Evolutionary conservation across 2,888 invertebrate species (phyloP), one percentile per base, ranked within the genome.

Genomic region (Oasisia sp.): DNA sequence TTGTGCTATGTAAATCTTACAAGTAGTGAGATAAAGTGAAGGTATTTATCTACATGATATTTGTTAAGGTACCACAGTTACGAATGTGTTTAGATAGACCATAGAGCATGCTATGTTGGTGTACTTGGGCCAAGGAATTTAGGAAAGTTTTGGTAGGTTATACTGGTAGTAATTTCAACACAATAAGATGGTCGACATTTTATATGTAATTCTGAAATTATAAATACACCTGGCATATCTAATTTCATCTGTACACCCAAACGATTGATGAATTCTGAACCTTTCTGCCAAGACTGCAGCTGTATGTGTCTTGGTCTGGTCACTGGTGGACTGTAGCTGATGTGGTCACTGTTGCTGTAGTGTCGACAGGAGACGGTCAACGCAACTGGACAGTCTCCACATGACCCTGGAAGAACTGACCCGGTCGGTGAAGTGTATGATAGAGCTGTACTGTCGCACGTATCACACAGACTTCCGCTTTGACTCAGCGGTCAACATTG

Each of bases 391-490:
- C 45, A 95, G 95, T 90, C 93, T 96, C 32, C 95, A 96, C 92
- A 93, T 97, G 97, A 95, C 94, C 12, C 93, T 96, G 92, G 96
- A 96, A 45, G 95, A 95, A 45, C 94, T 96, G 56, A 94, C 95
- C 14, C 95, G 98, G 95, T 98, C 98, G 0, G 97, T 99, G 91
- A 98, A 98, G 92, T 97, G 98, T 93, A 97, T 99, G 7, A 97
- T 99, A 5, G 98, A 98, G 94, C 97, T 98, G 94, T 99, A 99
- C 96, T 98, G 98, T 91, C 97, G 98, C 94, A 98, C 98, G 0
- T 98, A 98, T 95, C 97, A 98, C 93, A 96, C 95, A 19, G 96
- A 96, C 93, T 96, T 96, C 94, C 94, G 95, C 44, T 94, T 94
- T 56, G 93, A 93, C 91, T 94, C 94, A 3, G 91, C 93, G n/a